A percentile compares a stretch with the other conserved stretches of the same genome.
These are phyloP conservation scores for Tragelaphus scriptus DNA, from an alignment of 2,113 vertebrate species.

Conservation along the genomic window DNA sequence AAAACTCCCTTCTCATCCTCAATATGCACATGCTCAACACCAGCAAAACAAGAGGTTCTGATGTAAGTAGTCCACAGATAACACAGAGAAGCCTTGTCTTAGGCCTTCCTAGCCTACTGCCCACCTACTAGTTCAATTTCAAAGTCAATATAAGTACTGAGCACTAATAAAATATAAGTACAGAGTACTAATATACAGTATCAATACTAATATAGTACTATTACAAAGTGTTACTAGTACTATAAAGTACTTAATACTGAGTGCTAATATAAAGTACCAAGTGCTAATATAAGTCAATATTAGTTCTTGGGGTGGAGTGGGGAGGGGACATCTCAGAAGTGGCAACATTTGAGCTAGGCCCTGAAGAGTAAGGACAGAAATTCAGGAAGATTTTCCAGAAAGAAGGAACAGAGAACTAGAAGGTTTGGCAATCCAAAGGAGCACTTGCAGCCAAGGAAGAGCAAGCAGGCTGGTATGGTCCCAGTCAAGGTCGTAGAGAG, in stretches of 20 bases:
- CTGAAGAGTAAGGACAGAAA: background rate
- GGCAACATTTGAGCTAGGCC: background rate
- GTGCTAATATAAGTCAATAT: background rate
- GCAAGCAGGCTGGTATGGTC: background rate
- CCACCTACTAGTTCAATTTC: background rate
- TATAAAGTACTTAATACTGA: background rate
- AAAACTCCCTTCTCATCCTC: background rate
- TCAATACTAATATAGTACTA: background rate
- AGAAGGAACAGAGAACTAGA: background rate
- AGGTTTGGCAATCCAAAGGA: background rate
- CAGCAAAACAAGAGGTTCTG: background rate
- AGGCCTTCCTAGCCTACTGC: background rate
- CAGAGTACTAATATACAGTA: background rate
- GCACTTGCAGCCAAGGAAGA: background rate
- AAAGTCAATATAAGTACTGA: background rate
- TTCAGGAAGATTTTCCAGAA: background rate
- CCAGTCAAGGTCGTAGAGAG: background rate
- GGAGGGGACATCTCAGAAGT: background rate
- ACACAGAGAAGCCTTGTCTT: background rate
- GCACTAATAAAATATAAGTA: background rate
- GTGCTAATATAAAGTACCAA: background rate
- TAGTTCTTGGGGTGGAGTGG: background rate
- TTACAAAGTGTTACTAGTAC: background rate
- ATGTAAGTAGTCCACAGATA: background rate
- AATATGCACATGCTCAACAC: background rate